A percentile compares a stretch with the other conserved stretches of the same genome.
These are phyloP conservation scores for Conops quadrifasciatus DNA, from an alignment of 2,888 invertebrate species.

Conservation along the genomic window DNA sequence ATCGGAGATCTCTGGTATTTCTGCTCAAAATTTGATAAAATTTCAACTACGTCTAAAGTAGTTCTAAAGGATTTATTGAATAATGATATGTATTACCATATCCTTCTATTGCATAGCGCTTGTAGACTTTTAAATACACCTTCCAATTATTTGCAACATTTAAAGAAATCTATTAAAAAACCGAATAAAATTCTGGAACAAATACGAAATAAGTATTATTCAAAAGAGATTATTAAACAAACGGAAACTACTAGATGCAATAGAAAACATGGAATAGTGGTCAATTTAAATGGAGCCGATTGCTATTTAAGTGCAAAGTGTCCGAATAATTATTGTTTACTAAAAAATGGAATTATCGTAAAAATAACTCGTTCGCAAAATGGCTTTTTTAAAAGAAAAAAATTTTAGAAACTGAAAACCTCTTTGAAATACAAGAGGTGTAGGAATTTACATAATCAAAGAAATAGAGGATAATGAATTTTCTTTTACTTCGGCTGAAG, in stretches of 20 bases:
- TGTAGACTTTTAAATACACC: constrained; percentile 1
- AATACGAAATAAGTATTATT: not conserved
- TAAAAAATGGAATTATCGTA: not conserved
- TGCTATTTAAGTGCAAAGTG: not conserved
- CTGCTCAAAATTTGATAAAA: not conserved
- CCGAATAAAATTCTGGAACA: constrained; percentile 2
- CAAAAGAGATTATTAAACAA: not conserved
- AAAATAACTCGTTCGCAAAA: not conserved
- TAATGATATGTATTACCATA: too few relatives aligned
- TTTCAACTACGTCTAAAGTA: not conserved
- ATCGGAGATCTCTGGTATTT: too few relatives aligned
- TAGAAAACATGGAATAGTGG: not conserved
- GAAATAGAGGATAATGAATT: not conserved
- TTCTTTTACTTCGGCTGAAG: not conserved
- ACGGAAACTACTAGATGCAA: not conserved
- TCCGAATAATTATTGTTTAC: not conserved
- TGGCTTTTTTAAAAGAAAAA: not conserved
- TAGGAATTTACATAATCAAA: not conserved
- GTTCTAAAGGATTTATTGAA: too few relatives aligned
- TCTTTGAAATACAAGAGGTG: not conserved
- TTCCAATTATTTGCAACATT: constrained; percentile 4
- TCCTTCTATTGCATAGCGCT: too few relatives aligned
- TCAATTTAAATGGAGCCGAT: not conserved
- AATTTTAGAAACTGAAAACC: not conserved
- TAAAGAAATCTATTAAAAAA: not conserved